Evolutionary conservation across 2,797 vertebrate genomes (phyloP).

Genomic region (Onychomys torridus): DNA sequence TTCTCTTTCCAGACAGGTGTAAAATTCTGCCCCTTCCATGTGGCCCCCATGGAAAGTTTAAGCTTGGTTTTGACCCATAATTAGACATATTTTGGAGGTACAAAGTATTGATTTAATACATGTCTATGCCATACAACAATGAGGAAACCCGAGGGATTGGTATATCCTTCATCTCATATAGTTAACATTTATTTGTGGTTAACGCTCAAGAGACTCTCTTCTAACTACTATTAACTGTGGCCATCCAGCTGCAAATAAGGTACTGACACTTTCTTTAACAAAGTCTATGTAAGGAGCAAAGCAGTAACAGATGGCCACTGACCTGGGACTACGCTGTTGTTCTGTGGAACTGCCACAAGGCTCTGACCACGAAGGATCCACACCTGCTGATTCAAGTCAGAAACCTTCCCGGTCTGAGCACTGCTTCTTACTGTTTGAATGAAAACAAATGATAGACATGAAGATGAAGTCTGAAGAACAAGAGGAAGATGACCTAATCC

Average conservation of each 20-base stretch:
- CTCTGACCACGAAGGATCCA: conserved; percentile 56
- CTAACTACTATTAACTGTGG: not conserved
- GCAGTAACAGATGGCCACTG: not conserved
- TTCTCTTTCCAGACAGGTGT: not conserved
- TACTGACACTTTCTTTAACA: not conserved
- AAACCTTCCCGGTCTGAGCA: not conserved
- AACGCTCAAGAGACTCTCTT: not conserved
- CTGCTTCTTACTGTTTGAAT: rapidly evolving
- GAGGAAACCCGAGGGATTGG: not conserved
- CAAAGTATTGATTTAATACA: not conserved
- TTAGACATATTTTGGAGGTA: not conserved
- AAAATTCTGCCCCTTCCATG: not conserved
- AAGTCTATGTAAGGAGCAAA: not conserved
- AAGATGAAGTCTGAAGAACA: not conserved
- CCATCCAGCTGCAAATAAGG: not conserved
- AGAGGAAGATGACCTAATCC: not conserved
- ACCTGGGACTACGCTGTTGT: not conserved
- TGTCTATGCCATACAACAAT: not conserved
- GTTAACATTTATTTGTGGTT: not conserved
- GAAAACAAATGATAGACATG: not conserved
- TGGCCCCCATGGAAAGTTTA: not conserved
- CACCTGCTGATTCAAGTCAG: conserved; percentile 60
- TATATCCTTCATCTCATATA: not conserved
- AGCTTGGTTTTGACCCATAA: not conserved
- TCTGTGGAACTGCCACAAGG: conserved; percentile 13